Evolutionary conservation across 1,140 invertebrate genomes (phyloP), one percentile per base, ranked within the genome.

Genomic region (Drosophila fuyamai): DNA sequence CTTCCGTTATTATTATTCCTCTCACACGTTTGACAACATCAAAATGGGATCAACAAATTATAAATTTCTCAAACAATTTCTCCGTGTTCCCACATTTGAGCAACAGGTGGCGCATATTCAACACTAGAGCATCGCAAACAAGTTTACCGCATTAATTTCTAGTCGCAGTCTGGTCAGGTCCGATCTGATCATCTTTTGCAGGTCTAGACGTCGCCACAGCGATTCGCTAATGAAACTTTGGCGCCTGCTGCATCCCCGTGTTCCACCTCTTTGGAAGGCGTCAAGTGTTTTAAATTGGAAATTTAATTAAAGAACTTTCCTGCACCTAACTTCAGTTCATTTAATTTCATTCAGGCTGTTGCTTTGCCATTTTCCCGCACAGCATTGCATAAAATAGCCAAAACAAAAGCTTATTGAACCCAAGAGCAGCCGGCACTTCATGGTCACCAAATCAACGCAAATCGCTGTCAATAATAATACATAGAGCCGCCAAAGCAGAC

Each of bases 301-400:
- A 88, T 84, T 88, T 88, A 89, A 88, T 88, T 89, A 81, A 78
- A 84, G 81, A 84, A 84, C 67, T 77, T 71, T 62, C 47, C 36
- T 13, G 38, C 48, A 29, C 18, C n/a, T 36, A 53, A 12, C 32
- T 13, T 4, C 14, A 58, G 35, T 53, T 60, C 14, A 18, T 23
- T 23, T 13, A 53, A 23, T 18, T 50, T 51, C 14, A 4, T 23
- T 7, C 38, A n/a, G 12, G 48, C 32, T 35, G 47, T 29, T 32
- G 27, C 10, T 53, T 43, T n/a, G 35, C 23, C 23, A 40, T 41
- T 41, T 61, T 16, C 47, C 47, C 13, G 6, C 47, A 14, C 13
- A 23, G 12, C 46, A 14, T n/a, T 27, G 38, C 14, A 53, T 27
- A 60, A 63, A 89, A 84, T 89, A 89, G 77, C 68, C 76, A 75